phyloP scores from a whole-genome alignment of 2,888 invertebrate genomes.

The Resseliella maxima region DNA sequence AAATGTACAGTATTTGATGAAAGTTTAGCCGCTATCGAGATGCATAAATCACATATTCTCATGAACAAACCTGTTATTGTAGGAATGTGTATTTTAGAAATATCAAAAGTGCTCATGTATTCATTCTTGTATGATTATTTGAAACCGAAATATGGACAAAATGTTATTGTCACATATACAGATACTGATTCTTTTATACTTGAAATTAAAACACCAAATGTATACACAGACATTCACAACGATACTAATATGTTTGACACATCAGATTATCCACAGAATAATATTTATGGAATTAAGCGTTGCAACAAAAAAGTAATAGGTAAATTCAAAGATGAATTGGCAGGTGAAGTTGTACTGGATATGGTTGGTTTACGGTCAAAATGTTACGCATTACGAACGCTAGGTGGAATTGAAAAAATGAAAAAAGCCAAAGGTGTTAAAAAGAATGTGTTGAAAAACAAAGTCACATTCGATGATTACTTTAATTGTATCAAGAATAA shows the following conservation, averaged over 20 bases:
- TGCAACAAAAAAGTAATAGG: constrained; percentile 30
- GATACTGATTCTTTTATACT: constrained; percentile 59
- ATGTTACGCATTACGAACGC: constrained; percentile 15
- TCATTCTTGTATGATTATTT: constrained; percentile 64
- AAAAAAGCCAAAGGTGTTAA: background rate
- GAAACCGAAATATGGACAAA: constrained; percentile 59
- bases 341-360: constrained; percentile 32
- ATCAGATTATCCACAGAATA: background rate
- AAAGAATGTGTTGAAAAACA: background rate
- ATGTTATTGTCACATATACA: constrained; percentile 57
- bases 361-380: constrained; percentile 50
- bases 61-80: constrained; percentile 65
- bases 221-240: constrained; percentile 56
- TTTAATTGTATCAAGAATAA: background rate
- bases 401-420: background rate
- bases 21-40: constrained; percentile 63
- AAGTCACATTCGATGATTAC: background rate
- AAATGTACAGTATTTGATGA: constrained; percentile 62
- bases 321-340: constrained; percentile 56
- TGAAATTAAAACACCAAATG: constrained; percentile 57
- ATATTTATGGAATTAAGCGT: constrained; percentile 15
- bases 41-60: constrained; percentile 61
- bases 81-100: constrained; percentile 64
- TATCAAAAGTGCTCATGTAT: constrained; percentile 65
- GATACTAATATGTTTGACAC: constrained; percentile 56